Conservation (phyloP, 2,888 invertebrate species). For the Ichneumoninae sp. region DNA sequence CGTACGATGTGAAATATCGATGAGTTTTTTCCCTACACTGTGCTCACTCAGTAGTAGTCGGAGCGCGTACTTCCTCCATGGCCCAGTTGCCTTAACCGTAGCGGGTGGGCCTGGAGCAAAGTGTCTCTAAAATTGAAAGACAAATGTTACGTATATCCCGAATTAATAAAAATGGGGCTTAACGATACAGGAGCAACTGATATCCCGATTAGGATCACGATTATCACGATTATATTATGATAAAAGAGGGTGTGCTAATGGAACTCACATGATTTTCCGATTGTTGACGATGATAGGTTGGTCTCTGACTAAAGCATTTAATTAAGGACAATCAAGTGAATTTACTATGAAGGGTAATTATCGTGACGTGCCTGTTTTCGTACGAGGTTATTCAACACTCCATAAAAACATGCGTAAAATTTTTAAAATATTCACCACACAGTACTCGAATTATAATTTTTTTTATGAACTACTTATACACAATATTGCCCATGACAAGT, state of each 20-base stretch:
- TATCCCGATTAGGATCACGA: conserved; percentile 3
- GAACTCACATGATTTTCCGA: not conserved
- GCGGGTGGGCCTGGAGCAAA: conserved; percentile 39
- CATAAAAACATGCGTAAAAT: too few species aligned
- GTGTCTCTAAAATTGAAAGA: conserved; percentile 48
- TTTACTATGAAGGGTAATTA: too few species aligned
- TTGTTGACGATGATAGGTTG: not conserved
- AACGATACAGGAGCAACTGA: not conserved
- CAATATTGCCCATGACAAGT: too few species aligned
- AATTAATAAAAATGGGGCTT: not conserved
- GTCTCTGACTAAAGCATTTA: not conserved
- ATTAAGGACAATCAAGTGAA: not conserved
- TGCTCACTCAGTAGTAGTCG: conserved; percentile 18
- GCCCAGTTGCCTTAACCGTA: not conserved
- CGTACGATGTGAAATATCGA: conserved; percentile 64
- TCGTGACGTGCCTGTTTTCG: too few species aligned
- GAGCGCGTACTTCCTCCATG: conserved; percentile 24
- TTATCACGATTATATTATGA: not conserved
- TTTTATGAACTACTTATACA: too few species aligned
- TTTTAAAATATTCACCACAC: too few species aligned
- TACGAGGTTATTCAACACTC: too few species aligned
- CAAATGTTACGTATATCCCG: conserved; percentile 18
- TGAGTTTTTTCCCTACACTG: conserved; percentile 46
- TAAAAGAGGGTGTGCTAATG: not conserved
- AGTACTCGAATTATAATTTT: too few species aligned